Evolutionary conservation across 2,888 invertebrate genomes (phyloP), one percentile per base, ranked within the genome.

Genomic region (Tanaodytes sp.): DNA sequence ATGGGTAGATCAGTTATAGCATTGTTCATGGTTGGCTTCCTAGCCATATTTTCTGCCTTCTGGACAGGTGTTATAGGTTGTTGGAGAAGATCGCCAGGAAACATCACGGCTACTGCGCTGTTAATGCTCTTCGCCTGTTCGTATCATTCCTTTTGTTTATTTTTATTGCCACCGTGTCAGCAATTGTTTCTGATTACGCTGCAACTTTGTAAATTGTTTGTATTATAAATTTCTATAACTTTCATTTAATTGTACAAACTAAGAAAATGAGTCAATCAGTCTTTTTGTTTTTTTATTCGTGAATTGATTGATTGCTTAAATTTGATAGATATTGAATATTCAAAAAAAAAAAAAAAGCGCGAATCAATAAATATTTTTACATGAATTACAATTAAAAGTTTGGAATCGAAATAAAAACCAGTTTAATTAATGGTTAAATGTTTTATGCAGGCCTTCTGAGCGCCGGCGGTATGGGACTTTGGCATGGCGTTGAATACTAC

Each of bases 61-160:
- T 95, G 97, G 90, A 95, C 96, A 57, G 98, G 98, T 64, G 92
- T 97, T 11, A 93, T 96, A 27, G 97, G 98, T 76, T 98, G 98
- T 85, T 98, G 97, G 96, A 92, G 95, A 85, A 89, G 97, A 77
- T 96, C 96, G 48, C 94, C 96, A 6, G 95, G 95, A 74, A 95
- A 96, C 83, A 94, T 97, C 79, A 95, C 96, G 20, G 94, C 95
- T 51, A 97, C 97, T 2, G 96, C 96, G 23, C 94, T 97, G 76
- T 88, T 95, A 51, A 93, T 95, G 91, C 89, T 95, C 54, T 88
- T 95, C 71, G 92, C 95, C 79, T 94, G 95, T 95, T 85, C 90
- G 92, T 88, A 77, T 40, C 9, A 37, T 20, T 48, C n/a, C 48
- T 45, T 62, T 54, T 42, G 52, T 54, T 54, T 39, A 39, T 15